Base-by-base conservation (phyloP, 1,140 invertebrate species). In the Stenopsyche tienmushanensis region DNA sequence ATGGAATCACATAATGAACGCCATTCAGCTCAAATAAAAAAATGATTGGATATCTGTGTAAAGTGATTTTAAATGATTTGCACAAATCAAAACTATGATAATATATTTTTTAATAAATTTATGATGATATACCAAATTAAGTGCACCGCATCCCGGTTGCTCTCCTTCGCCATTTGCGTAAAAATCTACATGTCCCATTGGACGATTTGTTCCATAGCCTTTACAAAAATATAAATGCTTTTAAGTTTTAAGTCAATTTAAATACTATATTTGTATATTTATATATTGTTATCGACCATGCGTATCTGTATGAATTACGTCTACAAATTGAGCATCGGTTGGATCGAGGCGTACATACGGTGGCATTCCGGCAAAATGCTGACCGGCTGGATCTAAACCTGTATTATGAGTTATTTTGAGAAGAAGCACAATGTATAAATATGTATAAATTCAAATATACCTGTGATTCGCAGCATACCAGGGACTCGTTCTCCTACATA, bases 271-370 rank as follows among this genome's bases (percentile, higher is more conserved):
- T n/a, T n/a, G n/a, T n/a, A n/a, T n/a, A n/a, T n/a, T n/a, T n/a
- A n/a, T n/a, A n/a, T 50, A 18, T 50, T 20, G 21, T 47, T 53
- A 10, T 2, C 2, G 15, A 54, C 65, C 65, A 9, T 62, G 47
- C 1, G 65, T 66, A 64, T 83, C 79, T 0, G 85, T 84, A 65
- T 88, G 86, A 44, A 87, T 82, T 0, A 83, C 78, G 71, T 85
- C 80, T 0, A 86, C 84, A 57, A 81, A 80, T 1, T 73, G 10
- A 0, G 78, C 84, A 70, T 86, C 84, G 24, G 69, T 72, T 26
- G 73, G 71, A 70, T 85, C 83, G 1, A 87, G 73, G 23, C 83
- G 69, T 1, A 72, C 55, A 13, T 50, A 62, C 0, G 57, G 64
- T 9, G 67, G 65, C 67, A 65, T 64, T 8, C 59, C 24, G 1